A percentile compares a stretch with the other conserved stretches of the same genome.
Evolutionary conservation across 2,888 invertebrate genomes (phyloP).

Genomic region (Teleogryllus oceanicus): DNA sequence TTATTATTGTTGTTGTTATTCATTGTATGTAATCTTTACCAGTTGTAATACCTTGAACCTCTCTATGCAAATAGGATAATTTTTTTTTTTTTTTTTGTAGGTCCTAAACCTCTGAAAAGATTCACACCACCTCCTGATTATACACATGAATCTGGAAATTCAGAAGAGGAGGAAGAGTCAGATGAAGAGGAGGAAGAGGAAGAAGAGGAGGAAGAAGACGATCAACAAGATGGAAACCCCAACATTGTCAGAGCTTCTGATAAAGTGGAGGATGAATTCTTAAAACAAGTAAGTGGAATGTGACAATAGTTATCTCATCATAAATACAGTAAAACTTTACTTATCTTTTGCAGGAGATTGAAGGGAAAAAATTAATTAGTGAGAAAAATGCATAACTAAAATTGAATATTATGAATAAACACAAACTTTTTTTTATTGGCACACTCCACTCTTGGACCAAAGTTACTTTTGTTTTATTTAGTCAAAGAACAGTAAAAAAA

Average conservation of each 20-base stretch:
- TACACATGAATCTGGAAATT: slow-evolving; percentile 50
- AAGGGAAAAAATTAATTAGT: neutral
- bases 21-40: no score
- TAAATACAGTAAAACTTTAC: neutral
- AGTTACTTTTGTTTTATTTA: no score
- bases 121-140: slow-evolving; percentile 86
- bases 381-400: no score
- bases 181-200: slow-evolving; percentile 45
- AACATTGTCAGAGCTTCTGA: slow-evolving; percentile 42
- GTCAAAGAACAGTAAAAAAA: no score
- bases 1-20: no score
- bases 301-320: neutral
- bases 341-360: neutral
- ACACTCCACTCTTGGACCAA: no score
- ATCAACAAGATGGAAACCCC: slow-evolving; percentile 49
- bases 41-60: no score
- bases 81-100: slow-evolving; percentile 43
- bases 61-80: neutral
- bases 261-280: slow-evolving; percentile 61
- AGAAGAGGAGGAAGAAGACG: slow-evolving; percentile 51
- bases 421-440: no score
- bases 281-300: slow-evolving; percentile 55
- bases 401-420: no score
- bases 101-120: slow-evolving; percentile 79
- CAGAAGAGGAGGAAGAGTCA: slow-evolving; percentile 48